These are phyloP conservation scores for Montipora capitata DNA, from an alignment of 92 coral and sea anemone genomes.

Conservation along the genomic window DNA sequence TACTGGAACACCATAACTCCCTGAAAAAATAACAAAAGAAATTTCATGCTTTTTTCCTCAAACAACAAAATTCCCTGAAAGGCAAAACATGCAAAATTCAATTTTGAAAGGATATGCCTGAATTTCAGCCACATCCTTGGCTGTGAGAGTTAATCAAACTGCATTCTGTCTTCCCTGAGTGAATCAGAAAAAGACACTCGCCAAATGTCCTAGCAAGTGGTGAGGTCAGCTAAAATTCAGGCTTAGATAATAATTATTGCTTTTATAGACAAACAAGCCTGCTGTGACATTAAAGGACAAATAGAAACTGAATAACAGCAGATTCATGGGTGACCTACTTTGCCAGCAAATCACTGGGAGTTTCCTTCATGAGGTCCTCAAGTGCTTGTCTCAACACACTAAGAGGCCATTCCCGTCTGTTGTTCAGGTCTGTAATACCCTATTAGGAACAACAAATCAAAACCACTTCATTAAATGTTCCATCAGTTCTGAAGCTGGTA, in stretches of 20 bases:
- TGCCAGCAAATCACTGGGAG: slow-evolving; percentile 94
- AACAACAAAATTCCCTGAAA: background rate
- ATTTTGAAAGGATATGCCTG: too few species aligned
- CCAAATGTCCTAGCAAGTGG: too few species aligned
- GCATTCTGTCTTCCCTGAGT: too few species aligned
- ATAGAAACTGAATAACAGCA: background rate
- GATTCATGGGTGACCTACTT: slow-evolving; percentile 66
- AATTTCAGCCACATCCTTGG: too few species aligned
- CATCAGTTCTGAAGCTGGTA: too few species aligned
- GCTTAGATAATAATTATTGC: too few species aligned
- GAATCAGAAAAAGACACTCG: too few species aligned
- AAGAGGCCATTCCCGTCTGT: slow-evolving; percentile 96
- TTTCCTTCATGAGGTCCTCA: slow-evolving; percentile 90
- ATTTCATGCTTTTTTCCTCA: background rate
- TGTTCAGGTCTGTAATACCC: slow-evolving; percentile 93
- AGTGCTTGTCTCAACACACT: slow-evolving; percentile 91
- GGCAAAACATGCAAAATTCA: too few species aligned
- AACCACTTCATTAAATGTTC: background rate
- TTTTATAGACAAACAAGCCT: background rate
- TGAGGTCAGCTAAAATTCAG: too few species aligned
- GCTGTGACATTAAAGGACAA: background rate
- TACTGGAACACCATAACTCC: slow-evolving; percentile 99
- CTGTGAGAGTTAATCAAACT: too few species aligned
- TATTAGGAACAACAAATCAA: background rate
- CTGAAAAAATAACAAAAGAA: slow-evolving; percentile 41